phyloP scores from a whole-genome alignment of 2,888 invertebrate genomes.

The Leptinotarsa tumamoca region DNA sequence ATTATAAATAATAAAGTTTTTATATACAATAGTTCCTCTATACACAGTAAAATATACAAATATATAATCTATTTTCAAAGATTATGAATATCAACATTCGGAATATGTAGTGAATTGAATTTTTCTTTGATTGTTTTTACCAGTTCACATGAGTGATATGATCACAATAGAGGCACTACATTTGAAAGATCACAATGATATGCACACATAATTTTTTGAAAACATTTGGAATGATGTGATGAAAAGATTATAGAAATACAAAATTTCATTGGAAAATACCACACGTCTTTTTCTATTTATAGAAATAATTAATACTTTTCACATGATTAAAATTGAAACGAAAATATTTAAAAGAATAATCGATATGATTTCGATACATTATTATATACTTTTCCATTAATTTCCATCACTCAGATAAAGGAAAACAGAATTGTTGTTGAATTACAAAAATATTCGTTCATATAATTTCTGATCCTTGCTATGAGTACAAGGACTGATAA shows the following conservation, averaged over 20 bases:
- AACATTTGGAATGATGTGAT: background rate
- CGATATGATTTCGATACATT: too few relatives aligned
- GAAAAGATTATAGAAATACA: background rate
- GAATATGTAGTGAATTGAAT: constrained; percentile 34
- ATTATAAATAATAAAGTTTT: constrained; percentile 8
- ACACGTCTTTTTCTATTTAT: too few relatives aligned
- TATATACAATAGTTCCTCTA: constrained; percentile 29
- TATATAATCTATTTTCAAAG: constrained; percentile 42
- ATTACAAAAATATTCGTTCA: too few relatives aligned
- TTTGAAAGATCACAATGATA: constrained; percentile 61
- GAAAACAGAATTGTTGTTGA: too few relatives aligned
- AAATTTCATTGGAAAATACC: background rate
- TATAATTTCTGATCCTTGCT: too few relatives aligned
- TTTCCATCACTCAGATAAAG: too few relatives aligned
- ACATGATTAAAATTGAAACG: too few relatives aligned
- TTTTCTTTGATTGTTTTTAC: constrained; percentile 42
- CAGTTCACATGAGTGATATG: constrained; percentile 44
- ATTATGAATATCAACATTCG: constrained; percentile 22
- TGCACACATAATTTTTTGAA: constrained; percentile 25
- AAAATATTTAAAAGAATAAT: too few relatives aligned
- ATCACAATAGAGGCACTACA: constrained; percentile 67
- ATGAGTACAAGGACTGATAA: too few relatives aligned
- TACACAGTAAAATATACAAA: constrained; percentile 43
- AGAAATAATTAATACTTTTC: too few relatives aligned
- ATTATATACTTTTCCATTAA: too few relatives aligned